These are phyloP conservation scores for Actenoides hombroni DNA, from an alignment of 2,113 vertebrate genomes.

Conservation along the genomic window DNA sequence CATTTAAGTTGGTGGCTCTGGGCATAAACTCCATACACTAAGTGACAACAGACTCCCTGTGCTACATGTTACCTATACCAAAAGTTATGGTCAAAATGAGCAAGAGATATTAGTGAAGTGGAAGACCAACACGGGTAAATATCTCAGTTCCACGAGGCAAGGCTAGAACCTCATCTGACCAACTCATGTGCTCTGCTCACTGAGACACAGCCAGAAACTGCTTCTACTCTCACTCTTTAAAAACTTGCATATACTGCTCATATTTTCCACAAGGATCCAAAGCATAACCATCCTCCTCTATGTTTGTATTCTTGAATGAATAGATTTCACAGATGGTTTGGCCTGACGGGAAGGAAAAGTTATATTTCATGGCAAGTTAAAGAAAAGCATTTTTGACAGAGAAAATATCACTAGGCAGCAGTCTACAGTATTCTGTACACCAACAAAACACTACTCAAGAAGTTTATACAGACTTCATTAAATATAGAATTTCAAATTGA, in stretches of 20 bases:
- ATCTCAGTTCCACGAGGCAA: rapidly evolving
- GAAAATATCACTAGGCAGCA: background rate
- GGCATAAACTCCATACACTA: background rate
- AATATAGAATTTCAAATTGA: background rate
- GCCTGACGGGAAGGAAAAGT: background rate
- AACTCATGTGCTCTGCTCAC: background rate
- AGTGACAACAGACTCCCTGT: background rate
- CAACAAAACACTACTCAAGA: background rate
- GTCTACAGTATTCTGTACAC: background rate
- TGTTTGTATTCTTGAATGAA: background rate
- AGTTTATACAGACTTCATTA: background rate
- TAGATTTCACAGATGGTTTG: background rate
- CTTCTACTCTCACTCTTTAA: background rate
- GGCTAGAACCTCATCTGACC: background rate
- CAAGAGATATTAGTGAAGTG: background rate
- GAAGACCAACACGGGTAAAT: background rate
- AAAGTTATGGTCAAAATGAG: background rate
- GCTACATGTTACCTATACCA: background rate
- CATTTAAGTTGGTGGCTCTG: background rate
- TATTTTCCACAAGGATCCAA: background rate
- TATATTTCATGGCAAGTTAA: background rate
- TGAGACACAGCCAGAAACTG: background rate
- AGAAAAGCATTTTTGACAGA: background rate
- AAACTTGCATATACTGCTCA: rapidly evolving
- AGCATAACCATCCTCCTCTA: background rate